Evolutionary conservation across 1,140 invertebrate genomes (phyloP).

Genomic region (Gonatopus flavifemur): DNA sequence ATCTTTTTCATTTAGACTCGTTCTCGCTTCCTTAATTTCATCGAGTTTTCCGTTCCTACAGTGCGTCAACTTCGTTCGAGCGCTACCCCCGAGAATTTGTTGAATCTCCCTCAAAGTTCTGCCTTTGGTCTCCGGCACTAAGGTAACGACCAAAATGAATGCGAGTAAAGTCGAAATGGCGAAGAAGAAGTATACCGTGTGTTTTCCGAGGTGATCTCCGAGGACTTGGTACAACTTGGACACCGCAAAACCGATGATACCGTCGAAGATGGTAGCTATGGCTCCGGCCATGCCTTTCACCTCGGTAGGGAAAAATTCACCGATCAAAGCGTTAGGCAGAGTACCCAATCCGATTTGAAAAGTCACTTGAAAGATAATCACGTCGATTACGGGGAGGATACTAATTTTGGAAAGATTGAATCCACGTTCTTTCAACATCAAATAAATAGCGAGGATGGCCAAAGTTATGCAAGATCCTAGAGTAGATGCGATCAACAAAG

Average conservation of each 20-base stretch:
- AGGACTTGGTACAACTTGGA: conserved; percentile 76
- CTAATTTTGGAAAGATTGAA: conserved; percentile 46
- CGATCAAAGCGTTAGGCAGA: conserved; percentile 73
- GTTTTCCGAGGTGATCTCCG: conserved; percentile 62
- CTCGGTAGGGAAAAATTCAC: conserved; percentile 76
- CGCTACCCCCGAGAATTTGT: conserved; percentile 25
- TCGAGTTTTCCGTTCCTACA: background rate
- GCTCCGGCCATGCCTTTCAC: conserved; percentile 73
- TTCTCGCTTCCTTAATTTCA: background rate
- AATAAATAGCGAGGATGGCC: conserved; percentile 63
- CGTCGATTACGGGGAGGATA: conserved; percentile 66
- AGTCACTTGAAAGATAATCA: conserved; percentile 70
- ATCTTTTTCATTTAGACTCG: background rate
- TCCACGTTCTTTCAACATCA: conserved; percentile 52
- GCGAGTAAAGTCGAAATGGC: conserved; percentile 60
- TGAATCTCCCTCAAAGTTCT: conserved; percentile 55
- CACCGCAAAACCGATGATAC: conserved; percentile 74
- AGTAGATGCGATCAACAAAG: conserved; percentile 67
- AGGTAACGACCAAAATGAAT: conserved; percentile 45
- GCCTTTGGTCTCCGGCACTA: conserved; percentile 56
- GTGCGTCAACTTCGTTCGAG: background rate
- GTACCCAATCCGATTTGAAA: conserved; percentile 76
- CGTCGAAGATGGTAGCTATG: conserved; percentile 65
- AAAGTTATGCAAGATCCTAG: conserved; percentile 62
- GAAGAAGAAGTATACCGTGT: conserved; percentile 77